A percentile compares a stretch with the other conserved stretches of the same genome.
phyloP scores from a whole-genome alignment of 2,113 vertebrate genomes.

The Xiphophorus maculatus region DNA sequence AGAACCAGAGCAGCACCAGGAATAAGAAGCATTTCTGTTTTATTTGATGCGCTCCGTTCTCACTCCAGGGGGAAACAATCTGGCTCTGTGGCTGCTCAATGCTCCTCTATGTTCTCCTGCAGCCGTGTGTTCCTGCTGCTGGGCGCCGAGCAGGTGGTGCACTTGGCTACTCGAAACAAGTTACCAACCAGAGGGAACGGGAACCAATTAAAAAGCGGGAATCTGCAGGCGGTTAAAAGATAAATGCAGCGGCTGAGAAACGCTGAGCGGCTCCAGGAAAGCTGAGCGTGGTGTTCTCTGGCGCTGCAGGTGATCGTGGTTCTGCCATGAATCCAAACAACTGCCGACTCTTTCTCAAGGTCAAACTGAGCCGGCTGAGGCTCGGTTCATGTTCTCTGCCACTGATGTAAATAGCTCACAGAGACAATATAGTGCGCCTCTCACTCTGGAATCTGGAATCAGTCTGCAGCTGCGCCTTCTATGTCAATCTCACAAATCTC shows the following conservation, averaged over 20 bases:
- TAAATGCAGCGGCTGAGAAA: not conserved
- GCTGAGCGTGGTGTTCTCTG: not conserved
- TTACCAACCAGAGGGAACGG: not conserved
- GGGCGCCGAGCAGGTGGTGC: not conserved
- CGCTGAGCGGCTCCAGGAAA: not conserved
- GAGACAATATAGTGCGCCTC: too few relatives aligned
- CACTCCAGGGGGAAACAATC: not conserved
- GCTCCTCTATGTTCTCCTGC: not conserved
- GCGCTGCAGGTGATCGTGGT: not conserved
- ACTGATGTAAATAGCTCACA: too few relatives aligned
- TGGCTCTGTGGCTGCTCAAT: not conserved
- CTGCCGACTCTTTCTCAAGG: too few relatives aligned
- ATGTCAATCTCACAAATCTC: too few relatives aligned
- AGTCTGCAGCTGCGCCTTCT: too few relatives aligned
- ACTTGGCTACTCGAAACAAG: not conserved
- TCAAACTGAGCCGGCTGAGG: too few relatives aligned
- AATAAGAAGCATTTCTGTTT: not conserved
- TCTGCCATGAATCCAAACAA: too few relatives aligned
- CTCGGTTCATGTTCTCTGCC: too few relatives aligned
- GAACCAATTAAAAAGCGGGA: not conserved
- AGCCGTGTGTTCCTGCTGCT: not conserved
- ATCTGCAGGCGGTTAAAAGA: not conserved
- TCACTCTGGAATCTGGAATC: too few relatives aligned
- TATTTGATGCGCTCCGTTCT: not conserved
- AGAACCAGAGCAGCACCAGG: not conserved